Conservation (phyloP, 2,797 vertebrate genomes). For the Streptopelia turtur region DNA sequence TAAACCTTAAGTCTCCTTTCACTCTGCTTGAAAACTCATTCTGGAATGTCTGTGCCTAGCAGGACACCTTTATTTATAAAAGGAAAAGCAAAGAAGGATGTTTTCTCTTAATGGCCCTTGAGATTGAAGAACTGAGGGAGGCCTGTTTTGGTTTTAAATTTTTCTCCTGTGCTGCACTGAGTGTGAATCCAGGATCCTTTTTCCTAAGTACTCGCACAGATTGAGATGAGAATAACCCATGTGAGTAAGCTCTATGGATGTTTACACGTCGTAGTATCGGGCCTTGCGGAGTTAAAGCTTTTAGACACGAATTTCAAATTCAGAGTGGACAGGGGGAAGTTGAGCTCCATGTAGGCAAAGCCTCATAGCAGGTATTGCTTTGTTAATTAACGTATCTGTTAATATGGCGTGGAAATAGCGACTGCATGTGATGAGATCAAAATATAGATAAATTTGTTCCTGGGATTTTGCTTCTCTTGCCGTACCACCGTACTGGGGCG, state of each 20-base stretch:
- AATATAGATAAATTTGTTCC: background rate
- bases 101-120: conserved; percentile 29
- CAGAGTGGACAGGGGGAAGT: background rate
- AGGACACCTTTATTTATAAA: conserved; percentile 32
- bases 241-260: background rate
- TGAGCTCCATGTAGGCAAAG: conserved; percentile 17
- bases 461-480: background rate
- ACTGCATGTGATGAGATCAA: background rate
- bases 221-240: background rate
- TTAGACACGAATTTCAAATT: background rate
- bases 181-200: background rate
- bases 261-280: background rate
- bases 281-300: background rate
- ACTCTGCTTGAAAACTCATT: conserved; percentile 14
- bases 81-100: background rate
- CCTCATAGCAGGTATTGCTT: conserved; percentile 18
- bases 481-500: background rate
- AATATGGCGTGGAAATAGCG: background rate
- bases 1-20: conserved; percentile 1
- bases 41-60: background rate
- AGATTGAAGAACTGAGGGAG: conserved; percentile 1
- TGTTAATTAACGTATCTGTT: background rate
- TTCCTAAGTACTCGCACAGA: background rate
- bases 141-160: background rate
- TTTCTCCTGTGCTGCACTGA: background rate